A percentile compares a stretch with the other conserved stretches of the same genome.
Conservation (phyloP, 2,113 vertebrate genomes). For the Mus musculus region GRCm39 chr2:137876001-137876500, state of each 20-base stretch:
- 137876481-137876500: slow-evolving; percentile 70
- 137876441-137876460: slow-evolving; percentile 70
- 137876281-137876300: slow-evolving; percentile 78
- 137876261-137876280: slow-evolving; percentile 84
- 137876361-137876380: slow-evolving; percentile 83
- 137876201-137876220: slow-evolving; percentile 75
- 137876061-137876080: background rate
- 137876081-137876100: background rate
- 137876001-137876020: background rate
- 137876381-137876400: slow-evolving; percentile 75
- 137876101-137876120: slow-evolving; percentile 29
- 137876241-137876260: slow-evolving; percentile 77
- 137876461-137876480: slow-evolving; percentile 74
- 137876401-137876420: slow-evolving; percentile 73
- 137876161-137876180: background rate
- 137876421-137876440: slow-evolving; percentile 78
- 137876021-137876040: background rate
- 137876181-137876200: slow-evolving; percentile 51
- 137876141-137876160: background rate
- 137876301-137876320: slow-evolving; percentile 82
- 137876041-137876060: slow-evolving; percentile 4
- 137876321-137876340: slow-evolving; percentile 80
- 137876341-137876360: slow-evolving; percentile 82
- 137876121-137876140: background rate
- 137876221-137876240: slow-evolving; percentile 66